Percentiles rank a stretch among this genome's conserved stretches.
Evolutionary conservation across 1,140 invertebrate species (phyloP).

Genomic region (Steinernema feltiae): DNA sequence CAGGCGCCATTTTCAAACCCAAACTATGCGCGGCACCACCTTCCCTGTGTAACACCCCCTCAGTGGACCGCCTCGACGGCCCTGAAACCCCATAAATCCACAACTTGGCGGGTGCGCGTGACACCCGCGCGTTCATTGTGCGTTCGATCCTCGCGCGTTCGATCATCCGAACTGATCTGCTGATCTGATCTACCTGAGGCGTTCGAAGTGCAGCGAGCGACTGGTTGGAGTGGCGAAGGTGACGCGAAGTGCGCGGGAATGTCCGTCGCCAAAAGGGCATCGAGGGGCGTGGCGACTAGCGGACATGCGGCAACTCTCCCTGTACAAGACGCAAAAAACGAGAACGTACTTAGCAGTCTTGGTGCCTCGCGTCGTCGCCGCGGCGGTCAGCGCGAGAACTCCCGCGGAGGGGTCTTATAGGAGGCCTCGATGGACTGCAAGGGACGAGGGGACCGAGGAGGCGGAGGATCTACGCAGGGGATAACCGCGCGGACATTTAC

Average conservation of each 20-base stretch:
- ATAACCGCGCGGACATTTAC: not conserved
- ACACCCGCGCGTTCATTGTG: too few species aligned
- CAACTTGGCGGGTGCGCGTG: not conserved
- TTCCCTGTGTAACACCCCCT: not conserved
- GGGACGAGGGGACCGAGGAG: not conserved
- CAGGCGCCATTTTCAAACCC: conserved; percentile 11
- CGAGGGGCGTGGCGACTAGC: not conserved
- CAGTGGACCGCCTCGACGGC: not conserved
- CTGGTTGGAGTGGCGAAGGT: too few species aligned
- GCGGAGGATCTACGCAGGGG: not conserved
- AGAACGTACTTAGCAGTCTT: too few species aligned
- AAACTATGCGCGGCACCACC: conserved; percentile 3
- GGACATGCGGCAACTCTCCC: not conserved
- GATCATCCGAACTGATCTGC: too few species aligned
- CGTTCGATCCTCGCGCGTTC: not conserved
- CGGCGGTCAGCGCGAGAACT: not conserved
- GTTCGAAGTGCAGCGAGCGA: not conserved
- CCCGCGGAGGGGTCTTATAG: not conserved
- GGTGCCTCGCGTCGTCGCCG: too few species aligned
- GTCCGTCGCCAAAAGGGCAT: not conserved
- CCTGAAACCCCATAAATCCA: conserved; percentile 2
- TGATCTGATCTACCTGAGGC: too few species aligned
- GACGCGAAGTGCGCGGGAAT: conserved; percentile 8
- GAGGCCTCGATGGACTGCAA: not conserved
- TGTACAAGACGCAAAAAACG: not conserved